Evolutionary conservation across 2,888 invertebrate genomes (phyloP), one percentile per base, ranked within the genome.

Genomic region (Tinea semifulvella): DNA sequence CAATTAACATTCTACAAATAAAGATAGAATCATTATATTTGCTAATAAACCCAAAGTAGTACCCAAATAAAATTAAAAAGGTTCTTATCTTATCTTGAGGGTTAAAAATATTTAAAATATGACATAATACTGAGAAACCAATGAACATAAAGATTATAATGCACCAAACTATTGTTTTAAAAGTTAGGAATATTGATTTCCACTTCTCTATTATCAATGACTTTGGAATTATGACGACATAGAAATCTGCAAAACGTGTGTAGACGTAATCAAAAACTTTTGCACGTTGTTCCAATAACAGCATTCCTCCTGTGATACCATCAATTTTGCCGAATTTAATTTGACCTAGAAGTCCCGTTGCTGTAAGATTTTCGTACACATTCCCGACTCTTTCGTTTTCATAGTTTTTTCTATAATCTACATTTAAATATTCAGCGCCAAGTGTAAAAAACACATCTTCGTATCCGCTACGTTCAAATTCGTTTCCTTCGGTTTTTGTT

Each of bases 151-250:
- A n/a, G 7, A 43, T 8, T 11, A 43, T 43, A 2, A 28, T 8
- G 19, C 27, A 16, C 43, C 43, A 43, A 5, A 31, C 28, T 5
- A 2, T 8, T 28, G 20, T 3, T 3, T 19, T 31, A 19, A 43
- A 43, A 10, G 43, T 43, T 4, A 43, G 28, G 31, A 43, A 43
- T 28, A 43, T 43, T 8, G 43, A 28, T 31, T 43, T 27, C 43
- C 43, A 43, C 31, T 43, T 43, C 19, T 31, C 28, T 11, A 43
- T 43, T 19, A 17, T 26, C 4, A 10, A 11, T 11, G 43, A 28
- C 31, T 43, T 43, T 28, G 43, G 43, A 11, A 43, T 28, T 11
- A 43, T 14, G 5, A 31, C 14, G 5, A 43, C 20, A 28, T 28
- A 31, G 26, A 14, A 14, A 11, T 43, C 43, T n/a, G 43, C 18